Percentiles rank a stretch among this genome's conserved stretches.
phyloP scores from a whole-genome alignment of 2,888 invertebrate species.

The Thereva unica region DNA sequence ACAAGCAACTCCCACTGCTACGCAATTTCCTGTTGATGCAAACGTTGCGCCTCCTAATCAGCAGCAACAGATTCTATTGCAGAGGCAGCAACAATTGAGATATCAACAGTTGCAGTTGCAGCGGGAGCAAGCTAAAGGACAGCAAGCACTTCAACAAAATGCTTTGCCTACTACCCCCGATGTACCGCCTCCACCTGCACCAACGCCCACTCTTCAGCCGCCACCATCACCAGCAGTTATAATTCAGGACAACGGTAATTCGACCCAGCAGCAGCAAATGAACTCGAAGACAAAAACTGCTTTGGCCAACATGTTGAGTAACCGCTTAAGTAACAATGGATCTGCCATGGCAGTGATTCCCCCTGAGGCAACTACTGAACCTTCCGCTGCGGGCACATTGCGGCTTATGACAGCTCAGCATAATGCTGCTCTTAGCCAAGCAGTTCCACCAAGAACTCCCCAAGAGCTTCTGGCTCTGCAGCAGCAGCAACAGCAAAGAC shows the following conservation, averaged over 20 bases:
- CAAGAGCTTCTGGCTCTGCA: conserved; percentile 64
- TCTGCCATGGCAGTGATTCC: conserved; percentile 47
- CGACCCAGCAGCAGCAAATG: conserved; percentile 68
- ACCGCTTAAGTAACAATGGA: conserved; percentile 68
- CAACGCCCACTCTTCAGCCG: conserved; percentile 20
- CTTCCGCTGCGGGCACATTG: conserved; percentile 71
- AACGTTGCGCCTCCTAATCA: conserved; percentile 47
- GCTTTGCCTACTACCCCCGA: conserved; percentile 43
- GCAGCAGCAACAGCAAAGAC: conserved; percentile 60
- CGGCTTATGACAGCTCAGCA: conserved; percentile 86
- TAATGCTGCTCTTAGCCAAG: conserved; percentile 64
- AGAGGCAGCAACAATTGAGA: conserved; percentile 48
- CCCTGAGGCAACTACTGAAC: conserved; percentile 54
- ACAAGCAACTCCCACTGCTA: conserved; percentile 31
- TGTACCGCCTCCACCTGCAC: conserved; percentile 19
- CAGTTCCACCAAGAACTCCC: conserved; percentile 52
- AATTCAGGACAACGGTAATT: conserved; percentile 35
- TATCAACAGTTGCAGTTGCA: conserved; percentile 54
- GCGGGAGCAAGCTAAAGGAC: conserved; percentile 48
- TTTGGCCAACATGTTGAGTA: conserved; percentile 90
- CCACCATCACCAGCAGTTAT: conserved; percentile 30
- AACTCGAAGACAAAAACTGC: conserved; percentile 94
- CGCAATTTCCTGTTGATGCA: conserved; percentile 43
- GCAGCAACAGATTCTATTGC: conserved; percentile 51
- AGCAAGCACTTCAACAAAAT: conserved; percentile 42